These are phyloP conservation scores for Steinernema carpocapsae DNA, from an alignment of 2,888 invertebrate species.

Conservation along the genomic window DNA sequence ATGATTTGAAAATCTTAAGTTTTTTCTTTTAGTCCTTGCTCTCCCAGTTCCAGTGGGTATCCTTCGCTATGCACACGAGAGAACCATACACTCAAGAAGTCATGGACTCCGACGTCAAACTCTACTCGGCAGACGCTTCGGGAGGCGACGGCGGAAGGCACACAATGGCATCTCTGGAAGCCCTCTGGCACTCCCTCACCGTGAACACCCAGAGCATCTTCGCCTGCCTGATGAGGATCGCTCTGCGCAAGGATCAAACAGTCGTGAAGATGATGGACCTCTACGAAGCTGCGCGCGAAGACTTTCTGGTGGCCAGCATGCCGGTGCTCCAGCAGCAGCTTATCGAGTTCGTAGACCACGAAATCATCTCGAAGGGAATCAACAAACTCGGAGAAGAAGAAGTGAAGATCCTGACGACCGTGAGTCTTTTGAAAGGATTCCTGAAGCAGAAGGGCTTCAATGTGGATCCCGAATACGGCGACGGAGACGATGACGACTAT, in stretches of 20 bases:
- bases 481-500: not conserved
- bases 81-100: slow-evolving; percentile 83
- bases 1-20: not conserved
- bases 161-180: slow-evolving; percentile 82
- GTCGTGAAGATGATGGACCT: slow-evolving; percentile 9
- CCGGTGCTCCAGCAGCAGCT: slow-evolving; percentile 2
- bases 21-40: slow-evolving; percentile 30
- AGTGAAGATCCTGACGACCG: not conserved
- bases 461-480: too few relatives aligned
- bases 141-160: slow-evolving; percentile 70
- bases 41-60: slow-evolving; percentile 81
- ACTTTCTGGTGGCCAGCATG: slow-evolving; percentile 4
- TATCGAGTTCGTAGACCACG: slow-evolving; percentile 7
- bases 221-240: not conserved
- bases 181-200: slow-evolving; percentile 87
- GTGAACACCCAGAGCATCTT: slow-evolving; percentile 76
- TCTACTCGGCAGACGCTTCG: slow-evolving; percentile 37
- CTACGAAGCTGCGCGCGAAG: slow-evolving; percentile 8
- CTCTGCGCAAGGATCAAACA: not conserved
- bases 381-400: slow-evolving; percentile 6
- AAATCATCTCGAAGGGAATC: not conserved
- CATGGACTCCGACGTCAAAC: slow-evolving; percentile 77
- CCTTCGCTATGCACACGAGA: slow-evolving; percentile 88
- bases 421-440: not conserved
- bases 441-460: not conserved